These are phyloP conservation scores for Agrilus mali DNA, from an alignment of 2,888 invertebrate species.

Conservation along the genomic window DNA sequence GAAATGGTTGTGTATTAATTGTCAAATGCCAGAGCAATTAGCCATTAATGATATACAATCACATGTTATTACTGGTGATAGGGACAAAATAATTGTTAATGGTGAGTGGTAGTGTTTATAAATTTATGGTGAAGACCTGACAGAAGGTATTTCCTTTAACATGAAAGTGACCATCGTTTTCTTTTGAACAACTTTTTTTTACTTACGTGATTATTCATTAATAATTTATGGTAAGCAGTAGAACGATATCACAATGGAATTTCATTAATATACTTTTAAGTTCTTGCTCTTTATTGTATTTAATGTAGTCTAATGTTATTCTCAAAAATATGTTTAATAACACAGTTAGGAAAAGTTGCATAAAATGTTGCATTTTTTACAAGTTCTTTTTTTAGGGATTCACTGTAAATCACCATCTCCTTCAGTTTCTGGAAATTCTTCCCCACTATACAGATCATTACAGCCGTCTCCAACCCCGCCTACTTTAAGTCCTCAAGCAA, in stretches of 20 bases:
- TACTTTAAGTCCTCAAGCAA: conserved; percentile 27
- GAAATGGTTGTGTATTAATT: conserved; percentile 63
- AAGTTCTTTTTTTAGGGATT: background rate
- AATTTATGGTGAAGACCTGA: background rate
- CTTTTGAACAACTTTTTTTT: too few relatives aligned
- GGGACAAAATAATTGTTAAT: conserved; percentile 6
- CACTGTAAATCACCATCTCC: background rate
- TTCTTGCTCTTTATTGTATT: too few relatives aligned
- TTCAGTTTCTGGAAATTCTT: conserved; percentile 15
- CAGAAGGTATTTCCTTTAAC: too few relatives aligned
- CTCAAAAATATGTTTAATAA: too few relatives aligned
- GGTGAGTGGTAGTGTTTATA: background rate
- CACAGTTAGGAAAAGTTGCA: background rate
- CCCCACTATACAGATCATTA: conserved; percentile 18
- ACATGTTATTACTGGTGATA: conserved; percentile 22
- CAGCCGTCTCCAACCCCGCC: conserved; percentile 26
- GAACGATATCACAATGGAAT: too few relatives aligned
- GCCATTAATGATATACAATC: conserved; percentile 30
- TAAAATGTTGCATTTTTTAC: background rate
- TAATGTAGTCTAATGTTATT: too few relatives aligned
- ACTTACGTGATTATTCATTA: too few relatives aligned
- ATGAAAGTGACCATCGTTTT: too few relatives aligned
- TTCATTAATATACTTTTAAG: too few relatives aligned
- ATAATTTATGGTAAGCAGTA: too few relatives aligned
- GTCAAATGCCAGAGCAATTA: conserved; percentile 35